Evolutionary conservation across 2,113 vertebrate genomes (phyloP).

Genomic region (Oryzias curvinotus): DNA sequence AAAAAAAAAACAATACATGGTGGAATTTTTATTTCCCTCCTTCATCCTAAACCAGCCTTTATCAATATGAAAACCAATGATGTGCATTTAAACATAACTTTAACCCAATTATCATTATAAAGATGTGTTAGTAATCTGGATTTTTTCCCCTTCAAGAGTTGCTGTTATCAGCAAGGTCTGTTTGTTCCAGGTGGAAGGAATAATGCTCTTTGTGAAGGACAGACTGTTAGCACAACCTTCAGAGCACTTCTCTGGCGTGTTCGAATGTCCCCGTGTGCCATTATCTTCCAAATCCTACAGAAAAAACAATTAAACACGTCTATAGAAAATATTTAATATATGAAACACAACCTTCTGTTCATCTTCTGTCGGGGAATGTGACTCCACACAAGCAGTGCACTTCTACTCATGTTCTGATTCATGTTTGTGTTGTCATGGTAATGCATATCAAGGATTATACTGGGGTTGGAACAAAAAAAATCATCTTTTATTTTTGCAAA

Average conservation of each 20-base stretch:
- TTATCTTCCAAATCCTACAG: too few species aligned
- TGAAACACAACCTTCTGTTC: neutral
- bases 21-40: constrained; percentile 16
- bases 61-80: neutral
- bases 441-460: neutral
- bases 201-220: too few species aligned
- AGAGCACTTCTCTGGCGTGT: too few species aligned
- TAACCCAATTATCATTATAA: neutral
- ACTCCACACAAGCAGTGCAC: neutral
- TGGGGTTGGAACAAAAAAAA: neutral
- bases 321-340: neutral
- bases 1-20: neutral
- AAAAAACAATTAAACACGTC: too few species aligned
- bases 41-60: constrained; percentile 10
- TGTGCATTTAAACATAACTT: neutral
- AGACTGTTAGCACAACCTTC: too few species aligned
- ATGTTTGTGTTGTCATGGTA: neutral
- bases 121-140: neutral
- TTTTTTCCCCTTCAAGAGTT: too few species aligned
- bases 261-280: too few species aligned
- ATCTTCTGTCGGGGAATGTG: neutral
- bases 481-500: neutral
- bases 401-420: neutral
- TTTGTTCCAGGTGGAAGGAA: too few species aligned
- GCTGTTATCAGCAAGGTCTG: too few species aligned